phyloP scores from a whole-genome alignment of 2,113 vertebrate genomes.

The Hippocampus zosterae region DNA sequence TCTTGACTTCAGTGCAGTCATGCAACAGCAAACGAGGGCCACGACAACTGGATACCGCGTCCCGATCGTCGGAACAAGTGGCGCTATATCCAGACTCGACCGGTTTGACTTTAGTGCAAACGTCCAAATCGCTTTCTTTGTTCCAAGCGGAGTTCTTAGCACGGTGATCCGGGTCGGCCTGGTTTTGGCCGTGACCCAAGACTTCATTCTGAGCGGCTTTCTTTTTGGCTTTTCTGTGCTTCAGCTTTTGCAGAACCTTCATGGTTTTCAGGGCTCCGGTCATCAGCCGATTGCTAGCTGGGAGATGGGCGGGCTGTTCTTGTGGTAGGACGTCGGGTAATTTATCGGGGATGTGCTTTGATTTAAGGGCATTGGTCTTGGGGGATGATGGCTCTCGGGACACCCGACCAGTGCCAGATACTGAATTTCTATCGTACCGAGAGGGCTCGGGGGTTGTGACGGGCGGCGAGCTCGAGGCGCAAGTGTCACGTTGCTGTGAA shows the following conservation, averaged over 20 bases:
- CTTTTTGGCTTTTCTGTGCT: constrained; percentile 29
- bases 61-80: constrained; percentile 12
- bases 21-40: constrained; percentile 16
- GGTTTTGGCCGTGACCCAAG: constrained; percentile 11
- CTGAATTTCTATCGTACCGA: neutral
- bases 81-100: constrained; percentile 12
- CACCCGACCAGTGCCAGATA: neutral
- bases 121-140: constrained; percentile 29
- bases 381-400: neutral
- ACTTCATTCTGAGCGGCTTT: constrained; percentile 28
- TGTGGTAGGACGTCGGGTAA: constrained; percentile 22
- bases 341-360: constrained; percentile 40
- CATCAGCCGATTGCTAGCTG: constrained; percentile 73
- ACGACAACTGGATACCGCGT: constrained; percentile 27
- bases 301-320: constrained; percentile 61
- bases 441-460: neutral
- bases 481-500: constrained; percentile 6
- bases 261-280: constrained; percentile 72
- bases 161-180: neutral
- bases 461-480: neutral
- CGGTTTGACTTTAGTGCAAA: constrained; percentile 30
- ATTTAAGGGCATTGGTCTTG: constrained; percentile 19
- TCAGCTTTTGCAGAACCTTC: constrained; percentile 54
- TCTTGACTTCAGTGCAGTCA: constrained; percentile 54
- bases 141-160: constrained; percentile 6